A percentile compares a stretch with the other conserved stretches of the same genome.
Conservation (phyloP, 1,140 invertebrate species). For the Aphis craccivora region DNA sequence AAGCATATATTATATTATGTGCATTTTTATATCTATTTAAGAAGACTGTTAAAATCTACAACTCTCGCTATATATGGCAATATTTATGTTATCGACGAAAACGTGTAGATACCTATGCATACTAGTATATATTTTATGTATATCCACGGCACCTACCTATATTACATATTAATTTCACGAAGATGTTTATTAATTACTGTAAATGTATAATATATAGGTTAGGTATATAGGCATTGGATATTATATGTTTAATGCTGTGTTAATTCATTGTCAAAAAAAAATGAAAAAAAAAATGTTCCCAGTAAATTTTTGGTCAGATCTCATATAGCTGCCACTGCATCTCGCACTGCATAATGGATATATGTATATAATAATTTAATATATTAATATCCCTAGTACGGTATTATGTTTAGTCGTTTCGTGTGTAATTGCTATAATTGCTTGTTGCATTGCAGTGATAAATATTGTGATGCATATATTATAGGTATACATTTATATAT, state of each 20-base stretch:
- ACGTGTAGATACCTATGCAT: background rate
- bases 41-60: background rate
- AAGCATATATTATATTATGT: background rate
- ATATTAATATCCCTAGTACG: background rate
- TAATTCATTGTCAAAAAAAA: background rate
- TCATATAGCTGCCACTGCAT: background rate
- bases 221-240: background rate
- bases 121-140: background rate
- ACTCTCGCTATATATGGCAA: background rate
- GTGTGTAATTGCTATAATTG: background rate
- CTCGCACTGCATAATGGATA: background rate
- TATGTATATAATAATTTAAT: background rate
- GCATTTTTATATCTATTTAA: background rate
- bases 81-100: background rate
- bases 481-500: background rate
- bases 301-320: background rate
- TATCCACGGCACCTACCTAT: background rate
- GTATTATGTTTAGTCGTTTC: background rate
- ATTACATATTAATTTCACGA: background rate
- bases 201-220: background rate
- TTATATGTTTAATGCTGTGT: background rate
- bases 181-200: background rate
- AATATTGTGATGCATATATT: background rate
- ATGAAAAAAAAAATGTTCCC: background rate
- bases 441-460: background rate